phyloP scores from a whole-genome alignment of 2,888 invertebrate species.

The Monoplex corrugatus region DNA sequence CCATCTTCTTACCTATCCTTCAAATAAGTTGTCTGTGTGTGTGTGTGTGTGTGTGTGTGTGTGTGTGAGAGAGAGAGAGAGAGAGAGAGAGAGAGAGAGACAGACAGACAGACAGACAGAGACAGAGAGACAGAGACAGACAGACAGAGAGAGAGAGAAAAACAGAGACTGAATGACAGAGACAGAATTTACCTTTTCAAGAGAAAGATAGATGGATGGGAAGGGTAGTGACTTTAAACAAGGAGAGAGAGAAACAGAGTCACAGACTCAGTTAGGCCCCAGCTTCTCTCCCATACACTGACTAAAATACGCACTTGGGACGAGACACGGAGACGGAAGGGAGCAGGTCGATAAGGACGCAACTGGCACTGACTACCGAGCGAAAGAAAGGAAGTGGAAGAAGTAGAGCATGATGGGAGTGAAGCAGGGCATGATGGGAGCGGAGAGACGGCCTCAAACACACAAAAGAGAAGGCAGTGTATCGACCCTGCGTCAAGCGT shows the following conservation, averaged over 20 bases:
- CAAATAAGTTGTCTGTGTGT: no score
- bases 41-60: no score
- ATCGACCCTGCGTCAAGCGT: constrained; percentile 45
- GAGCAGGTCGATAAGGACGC: not conserved
- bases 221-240: no score
- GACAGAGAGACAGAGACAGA: not conserved
- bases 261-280: no score
- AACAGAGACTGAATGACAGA: no score
- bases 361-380: not conserved
- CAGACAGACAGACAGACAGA: no score
- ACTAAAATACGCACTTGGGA: no score
- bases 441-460: not conserved
- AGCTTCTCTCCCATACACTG: no score
- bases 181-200: no score
- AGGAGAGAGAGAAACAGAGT: no score
- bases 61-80: not conserved
- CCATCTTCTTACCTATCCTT: not conserved
- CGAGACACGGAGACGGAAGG: not conserved
- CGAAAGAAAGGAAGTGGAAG: not conserved
- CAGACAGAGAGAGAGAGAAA: not conserved
- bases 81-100: not conserved
- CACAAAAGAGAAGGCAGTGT: constrained; percentile 35
- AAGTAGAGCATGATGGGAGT: not conserved
- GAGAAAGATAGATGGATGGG: no score
- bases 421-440: not conserved